Percentiles rank a stretch among this genome's conserved stretches.
These are phyloP conservation scores for Geococcyx californianus DNA, from an alignment of 2,113 vertebrate species.

Conservation along the genomic window DNA sequence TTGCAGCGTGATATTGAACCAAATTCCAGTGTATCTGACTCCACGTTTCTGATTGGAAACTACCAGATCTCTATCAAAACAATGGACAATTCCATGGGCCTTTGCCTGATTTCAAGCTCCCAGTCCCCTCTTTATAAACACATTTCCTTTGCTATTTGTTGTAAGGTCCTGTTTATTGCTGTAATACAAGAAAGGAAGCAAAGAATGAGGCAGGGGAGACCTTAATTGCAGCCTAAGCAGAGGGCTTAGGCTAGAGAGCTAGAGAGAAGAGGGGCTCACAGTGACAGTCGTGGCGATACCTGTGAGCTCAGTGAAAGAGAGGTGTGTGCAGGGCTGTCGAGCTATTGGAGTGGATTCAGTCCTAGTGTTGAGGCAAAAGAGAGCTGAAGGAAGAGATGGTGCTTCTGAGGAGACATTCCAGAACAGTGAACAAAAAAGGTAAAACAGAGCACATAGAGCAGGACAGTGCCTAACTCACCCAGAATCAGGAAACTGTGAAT, in stretches of 20 bases:
- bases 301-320: background rate
- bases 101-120: background rate
- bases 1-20: background rate
- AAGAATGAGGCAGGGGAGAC: background rate
- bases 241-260: too few relatives aligned
- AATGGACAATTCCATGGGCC: background rate
- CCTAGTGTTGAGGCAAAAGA: background rate
- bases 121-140: background rate
- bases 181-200: background rate
- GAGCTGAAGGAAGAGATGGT: background rate
- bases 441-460: accelerated
- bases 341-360: background rate
- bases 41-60: background rate
- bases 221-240: background rate
- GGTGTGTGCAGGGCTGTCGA: background rate
- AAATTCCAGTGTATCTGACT: background rate
- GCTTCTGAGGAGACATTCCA: background rate
- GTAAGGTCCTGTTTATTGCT: background rate
- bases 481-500: background rate
- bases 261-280: background rate
- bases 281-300: background rate
- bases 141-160: background rate
- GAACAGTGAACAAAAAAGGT: background rate
- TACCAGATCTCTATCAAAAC: background rate
- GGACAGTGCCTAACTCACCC: background rate